These are phyloP conservation scores for Tragulus kanchil DNA, from an alignment of 2,113 vertebrate genomes.

Conservation along the genomic window DNA sequence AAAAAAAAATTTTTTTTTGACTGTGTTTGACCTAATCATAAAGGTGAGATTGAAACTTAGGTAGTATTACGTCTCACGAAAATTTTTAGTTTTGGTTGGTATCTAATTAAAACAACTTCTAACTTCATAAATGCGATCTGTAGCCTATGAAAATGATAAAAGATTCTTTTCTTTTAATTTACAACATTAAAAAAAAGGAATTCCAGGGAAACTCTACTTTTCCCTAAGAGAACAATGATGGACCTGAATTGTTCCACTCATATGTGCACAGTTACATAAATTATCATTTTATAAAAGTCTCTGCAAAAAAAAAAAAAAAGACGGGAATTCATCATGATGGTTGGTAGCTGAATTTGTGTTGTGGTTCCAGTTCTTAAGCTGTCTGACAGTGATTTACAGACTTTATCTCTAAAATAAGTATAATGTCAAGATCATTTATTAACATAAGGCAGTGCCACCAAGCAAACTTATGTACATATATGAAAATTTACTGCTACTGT, in stretches of 20 bases:
- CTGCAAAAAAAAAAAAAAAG: neutral
- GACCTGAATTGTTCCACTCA: neutral
- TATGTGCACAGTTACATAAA: neutral
- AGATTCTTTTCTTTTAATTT: neutral
- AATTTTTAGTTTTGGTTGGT: neutral
- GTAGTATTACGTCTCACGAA: neutral
- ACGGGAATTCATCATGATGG: neutral
- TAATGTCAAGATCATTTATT: neutral
- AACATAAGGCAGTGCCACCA: neutral
- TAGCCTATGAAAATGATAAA: neutral
- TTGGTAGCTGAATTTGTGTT: slow-evolving; percentile 7
- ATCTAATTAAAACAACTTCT: neutral
- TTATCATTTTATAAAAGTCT: neutral
- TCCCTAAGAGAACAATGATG: neutral
- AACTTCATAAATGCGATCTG: neutral
- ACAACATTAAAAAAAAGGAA: neutral
- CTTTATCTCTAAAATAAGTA: neutral
- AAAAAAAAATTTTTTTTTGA: too few species aligned
- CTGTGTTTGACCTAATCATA: slow-evolving; percentile 20
- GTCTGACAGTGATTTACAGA: neutral
- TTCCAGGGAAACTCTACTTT: neutral
- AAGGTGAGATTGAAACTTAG: slow-evolving; percentile 33
- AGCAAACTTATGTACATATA: neutral
- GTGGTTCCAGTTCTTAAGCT: neutral
- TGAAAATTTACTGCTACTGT: neutral